Base-by-base conservation (phyloP, 2,797 vertebrate species). In the Phylloscopus collybita region DNA sequence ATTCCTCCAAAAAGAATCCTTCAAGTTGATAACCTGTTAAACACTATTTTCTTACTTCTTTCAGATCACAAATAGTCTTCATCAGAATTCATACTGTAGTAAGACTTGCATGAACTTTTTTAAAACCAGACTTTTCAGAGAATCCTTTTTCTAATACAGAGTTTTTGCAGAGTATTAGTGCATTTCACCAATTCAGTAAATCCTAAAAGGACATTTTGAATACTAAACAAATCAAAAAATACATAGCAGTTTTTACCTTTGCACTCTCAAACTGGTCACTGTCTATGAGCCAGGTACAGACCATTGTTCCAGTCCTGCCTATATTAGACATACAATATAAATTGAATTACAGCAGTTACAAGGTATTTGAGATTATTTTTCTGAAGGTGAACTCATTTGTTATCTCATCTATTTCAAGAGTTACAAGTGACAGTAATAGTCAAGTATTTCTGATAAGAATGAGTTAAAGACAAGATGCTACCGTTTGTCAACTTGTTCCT, bases 271-370 rank as follows among this genome's bases (percentile, higher is more conserved):
- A 99, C 95, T 98, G 98, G 95, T 98, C 98, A 60, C 97, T 98
- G 97, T 99, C 98, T 83, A 99, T 98, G 14, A 99, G 98, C 98
- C 98, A 99, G 11, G 98, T 98, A 95, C 99, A 99, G 72, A 99
- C 91, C 98, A 99, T 98, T 2, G 98, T 99, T 84, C 99, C 99
- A 49, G 99, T 99, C 44, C 99, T 98, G 42, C 99, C 99, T 99
- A 95, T 84, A 90, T 96, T 59, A 96, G 30, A 92, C 76, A 71
- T 15, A 54, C 66, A 75, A 87, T 42, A 84, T 16, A 59, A 61
- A 16, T 32, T 80, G 20, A 88, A 74, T 29, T 56, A 65, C 10
- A 47, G 11, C 4, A 40, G 17, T 86, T 78, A 26, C 53, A 89
- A 49, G 9, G 17, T 45, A 73, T 57, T 76, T 44, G 2, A 25